Evolutionary conservation across 2,888 invertebrate genomes (phyloP).

Genomic region (Hybos culiciformis): DNA sequence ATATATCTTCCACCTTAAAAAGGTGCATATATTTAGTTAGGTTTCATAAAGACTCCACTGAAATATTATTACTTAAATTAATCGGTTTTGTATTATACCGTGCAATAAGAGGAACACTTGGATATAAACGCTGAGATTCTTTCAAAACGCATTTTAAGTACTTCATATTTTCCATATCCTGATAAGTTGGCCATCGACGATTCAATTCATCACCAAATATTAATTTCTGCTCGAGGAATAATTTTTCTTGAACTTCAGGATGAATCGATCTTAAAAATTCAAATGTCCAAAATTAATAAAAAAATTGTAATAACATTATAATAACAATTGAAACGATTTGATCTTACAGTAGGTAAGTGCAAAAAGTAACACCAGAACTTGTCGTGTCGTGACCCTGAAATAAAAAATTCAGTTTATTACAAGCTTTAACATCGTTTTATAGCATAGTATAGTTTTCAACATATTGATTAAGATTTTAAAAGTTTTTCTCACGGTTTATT

Average conservation of each 20-base stretch:
- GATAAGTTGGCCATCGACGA: constrained; percentile 22
- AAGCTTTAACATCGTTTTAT: too few relatives aligned
- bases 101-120: constrained; percentile 28
- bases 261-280: constrained; percentile 15
- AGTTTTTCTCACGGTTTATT: too few relatives aligned
- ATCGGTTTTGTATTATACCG: constrained; percentile 23
- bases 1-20: too few relatives aligned
- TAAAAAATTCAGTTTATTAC: constrained; percentile 1
- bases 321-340: not conserved
- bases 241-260: constrained; percentile 32
- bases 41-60: too few relatives aligned
- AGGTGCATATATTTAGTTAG: too few relatives aligned
- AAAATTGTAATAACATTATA: not conserved
- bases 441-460: too few relatives aligned
- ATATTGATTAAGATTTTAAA: too few relatives aligned
- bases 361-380: not conserved
- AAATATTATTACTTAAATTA: constrained; percentile 26
- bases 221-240: constrained; percentile 37
- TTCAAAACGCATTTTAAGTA: constrained; percentile 30
- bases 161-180: constrained; percentile 28
- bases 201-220: constrained; percentile 32
- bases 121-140: constrained; percentile 27
- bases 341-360: too few relatives aligned
- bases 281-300: not conserved
- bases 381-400: constrained; percentile 9